Percentiles rank a stretch among this genome's conserved stretches.
These are phyloP conservation scores for Mungos mungo DNA, from an alignment of 2,113 vertebrate genomes.

Conservation along the genomic window DNA sequence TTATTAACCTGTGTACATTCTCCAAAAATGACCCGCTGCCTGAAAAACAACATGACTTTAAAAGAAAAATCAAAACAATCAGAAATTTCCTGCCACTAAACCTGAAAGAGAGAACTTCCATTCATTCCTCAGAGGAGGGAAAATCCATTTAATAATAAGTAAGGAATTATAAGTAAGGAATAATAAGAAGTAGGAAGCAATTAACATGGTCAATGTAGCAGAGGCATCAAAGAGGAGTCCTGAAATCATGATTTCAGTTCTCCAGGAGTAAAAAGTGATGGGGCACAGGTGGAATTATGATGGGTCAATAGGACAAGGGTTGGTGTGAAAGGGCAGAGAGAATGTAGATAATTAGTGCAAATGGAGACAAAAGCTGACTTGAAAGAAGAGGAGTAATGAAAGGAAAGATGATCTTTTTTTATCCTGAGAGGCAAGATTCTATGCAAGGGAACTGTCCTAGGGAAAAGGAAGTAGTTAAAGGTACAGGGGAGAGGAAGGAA, in stretches of 20 bases:
- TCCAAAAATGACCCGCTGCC: not conserved
- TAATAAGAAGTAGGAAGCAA: not conserved
- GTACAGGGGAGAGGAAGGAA: not conserved
- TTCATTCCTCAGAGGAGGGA: not conserved
- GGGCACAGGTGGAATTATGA: not conserved
- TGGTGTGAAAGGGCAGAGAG: not conserved
- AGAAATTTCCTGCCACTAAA: not conserved
- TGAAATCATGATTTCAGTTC: not conserved
- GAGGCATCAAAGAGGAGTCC: not conserved
- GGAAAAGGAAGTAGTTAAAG: not conserved
- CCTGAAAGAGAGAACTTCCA: not conserved
- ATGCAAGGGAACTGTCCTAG: not conserved
- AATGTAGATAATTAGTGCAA: not conserved
- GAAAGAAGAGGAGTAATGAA: not conserved
- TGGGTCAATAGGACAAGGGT: not conserved
- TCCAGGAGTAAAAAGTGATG: not conserved
- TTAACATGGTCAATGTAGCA: not conserved
- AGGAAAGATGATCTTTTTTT: not conserved
- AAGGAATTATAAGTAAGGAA: not conserved
- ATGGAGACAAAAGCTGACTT: not conserved
- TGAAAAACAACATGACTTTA: not conserved
- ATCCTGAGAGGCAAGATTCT: not conserved
- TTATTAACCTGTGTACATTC: not conserved
- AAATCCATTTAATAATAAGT: not conserved
- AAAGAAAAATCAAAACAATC: not conserved